A percentile compares a stretch with the other conserved stretches of the same genome.
phyloP scores from a whole-genome alignment of 2,113 vertebrate genomes.

The Oncorhynchus keta region DNA sequence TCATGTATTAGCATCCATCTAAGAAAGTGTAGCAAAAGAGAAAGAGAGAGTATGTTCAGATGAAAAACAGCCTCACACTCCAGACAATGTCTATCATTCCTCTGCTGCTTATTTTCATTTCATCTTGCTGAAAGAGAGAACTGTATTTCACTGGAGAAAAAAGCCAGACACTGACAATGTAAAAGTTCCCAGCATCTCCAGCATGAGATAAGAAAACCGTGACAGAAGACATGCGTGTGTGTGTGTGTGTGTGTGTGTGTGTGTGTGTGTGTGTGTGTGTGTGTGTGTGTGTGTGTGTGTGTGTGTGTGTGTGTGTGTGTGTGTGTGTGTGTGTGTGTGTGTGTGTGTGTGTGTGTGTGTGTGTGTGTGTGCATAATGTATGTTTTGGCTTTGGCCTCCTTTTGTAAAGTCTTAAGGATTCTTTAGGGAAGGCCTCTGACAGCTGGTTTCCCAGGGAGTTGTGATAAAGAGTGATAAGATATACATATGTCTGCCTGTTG shows the following conservation, averaged over 20 bases:
- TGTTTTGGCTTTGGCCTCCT: neutral
- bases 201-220: neutral
- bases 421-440: slow-evolving; percentile 3
- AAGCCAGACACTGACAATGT: slow-evolving; percentile 9
- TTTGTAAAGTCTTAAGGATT: neutral
- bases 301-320: neutral
- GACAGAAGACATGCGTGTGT: neutral
- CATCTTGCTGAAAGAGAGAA: slow-evolving; percentile 22
- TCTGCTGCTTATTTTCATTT: slow-evolving; percentile 33
- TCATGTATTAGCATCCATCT: neutral
- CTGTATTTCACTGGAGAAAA: slow-evolving; percentile 12
- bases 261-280: neutral
- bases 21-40: neutral
- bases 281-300: neutral
- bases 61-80: slow-evolving; percentile 3
- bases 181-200: neutral
- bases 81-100: slow-evolving; percentile 29
- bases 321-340: neutral
- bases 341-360: neutral
- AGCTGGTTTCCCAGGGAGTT: slow-evolving; percentile 19
- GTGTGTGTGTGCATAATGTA: neutral
- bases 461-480: slow-evolving; percentile 30
- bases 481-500: slow-evolving; percentile 35
- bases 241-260: neutral
- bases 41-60: neutral